Evolutionary conservation across 2,113 vertebrate genomes (phyloP).

Genomic region (Mesoclemmys tuberculata): DNA sequence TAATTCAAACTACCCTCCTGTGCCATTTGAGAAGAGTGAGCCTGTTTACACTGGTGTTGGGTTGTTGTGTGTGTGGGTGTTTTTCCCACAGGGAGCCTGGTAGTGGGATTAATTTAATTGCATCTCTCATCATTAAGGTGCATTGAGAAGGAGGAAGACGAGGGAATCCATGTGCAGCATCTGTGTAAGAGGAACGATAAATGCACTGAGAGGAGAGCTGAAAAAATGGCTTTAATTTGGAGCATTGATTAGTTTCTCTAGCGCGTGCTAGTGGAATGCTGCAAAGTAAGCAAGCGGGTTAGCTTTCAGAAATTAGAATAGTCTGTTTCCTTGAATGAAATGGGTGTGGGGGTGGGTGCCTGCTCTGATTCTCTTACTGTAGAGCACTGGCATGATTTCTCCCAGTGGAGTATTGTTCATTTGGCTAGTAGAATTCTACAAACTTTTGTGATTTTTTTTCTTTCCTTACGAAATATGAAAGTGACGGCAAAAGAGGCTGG

Average conservation of each 20-base stretch:
- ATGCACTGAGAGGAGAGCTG: not conserved
- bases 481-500: not conserved
- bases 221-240: not conserved
- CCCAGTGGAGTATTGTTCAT: not conserved
- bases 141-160: not conserved
- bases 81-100: not conserved
- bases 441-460: rapidly evolving
- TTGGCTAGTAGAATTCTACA: not conserved
- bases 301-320: not conserved
- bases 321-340: not conserved
- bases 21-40: not conserved
- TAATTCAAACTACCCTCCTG: not conserved
- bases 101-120: not conserved
- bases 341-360: not conserved
- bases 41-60: not conserved
- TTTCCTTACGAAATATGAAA: not conserved
- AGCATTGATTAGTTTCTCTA: not conserved
- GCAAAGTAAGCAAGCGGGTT: not conserved
- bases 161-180: not conserved
- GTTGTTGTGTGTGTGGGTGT: not conserved
- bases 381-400: not conserved
- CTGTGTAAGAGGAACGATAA: no score
- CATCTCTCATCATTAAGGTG: not conserved
- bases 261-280: rapidly evolving
- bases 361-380: not conserved